phyloP scores from a whole-genome alignment of 2,797 vertebrate genomes.

The Liparis tanakae region DNA sequence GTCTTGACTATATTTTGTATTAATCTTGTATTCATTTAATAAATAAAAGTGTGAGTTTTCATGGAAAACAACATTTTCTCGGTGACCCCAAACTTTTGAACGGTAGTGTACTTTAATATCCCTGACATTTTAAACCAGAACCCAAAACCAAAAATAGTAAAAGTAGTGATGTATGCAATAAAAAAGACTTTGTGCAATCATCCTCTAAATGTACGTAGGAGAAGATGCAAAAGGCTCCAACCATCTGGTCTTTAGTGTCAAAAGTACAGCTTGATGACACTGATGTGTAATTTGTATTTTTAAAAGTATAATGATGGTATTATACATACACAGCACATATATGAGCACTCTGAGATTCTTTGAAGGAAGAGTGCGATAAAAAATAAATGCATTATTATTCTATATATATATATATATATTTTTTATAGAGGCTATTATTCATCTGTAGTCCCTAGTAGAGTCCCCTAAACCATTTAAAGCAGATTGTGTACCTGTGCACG shows the following conservation, averaged over 20 bases:
- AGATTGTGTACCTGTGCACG: slow-evolving; percentile 88
- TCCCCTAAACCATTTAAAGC: neutral
- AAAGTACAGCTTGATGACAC: neutral
- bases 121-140: neutral
- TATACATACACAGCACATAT: neutral
- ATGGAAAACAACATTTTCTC: too few species aligned
- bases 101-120: neutral
- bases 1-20: too few species aligned
- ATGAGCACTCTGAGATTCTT: too few species aligned
- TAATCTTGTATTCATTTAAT: too few species aligned
- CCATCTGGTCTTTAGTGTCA: neutral
- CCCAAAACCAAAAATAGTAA: neutral
- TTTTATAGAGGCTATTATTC: too few species aligned
- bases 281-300: neutral
- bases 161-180: neutral
- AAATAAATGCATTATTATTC: too few species aligned
- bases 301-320: neutral
- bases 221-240: neutral
- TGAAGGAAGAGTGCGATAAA: too few species aligned
- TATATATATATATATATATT: too few species aligned
- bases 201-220: neutral
- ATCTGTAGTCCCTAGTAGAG: too few species aligned
- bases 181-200: neutral
- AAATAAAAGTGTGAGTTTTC: too few species aligned
- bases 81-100: too few species aligned